A percentile compares a stretch with the other conserved stretches of the same genome.
phyloP scores from a whole-genome alignment of 2,888 invertebrate species.

The Ophonus ardosiacus region DNA sequence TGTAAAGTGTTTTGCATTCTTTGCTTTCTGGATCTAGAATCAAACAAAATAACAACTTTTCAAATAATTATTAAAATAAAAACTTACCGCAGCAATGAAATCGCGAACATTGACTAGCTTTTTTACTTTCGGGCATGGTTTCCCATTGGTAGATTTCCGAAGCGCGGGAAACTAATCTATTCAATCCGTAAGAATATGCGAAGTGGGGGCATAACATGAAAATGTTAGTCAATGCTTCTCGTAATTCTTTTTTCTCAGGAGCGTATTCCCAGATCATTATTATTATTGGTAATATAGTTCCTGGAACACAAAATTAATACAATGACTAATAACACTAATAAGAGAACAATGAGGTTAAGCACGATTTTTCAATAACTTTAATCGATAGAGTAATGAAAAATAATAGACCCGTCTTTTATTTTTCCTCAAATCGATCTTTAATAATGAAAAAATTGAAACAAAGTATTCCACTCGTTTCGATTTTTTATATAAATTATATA shows the following conservation, averaged over 20 bases:
- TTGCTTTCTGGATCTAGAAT: conserved; percentile 30
- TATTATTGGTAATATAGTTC: conserved; percentile 70
- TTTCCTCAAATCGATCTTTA: no score
- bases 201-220: conserved; percentile 72
- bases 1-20: conserved; percentile 37
- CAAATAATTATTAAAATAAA: conserved; percentile 3
- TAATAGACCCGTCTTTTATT: no score
- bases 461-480: no score
- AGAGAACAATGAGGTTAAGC: background rate
- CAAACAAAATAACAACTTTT: background rate
- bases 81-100: conserved; percentile 73
- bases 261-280: conserved; percentile 69
- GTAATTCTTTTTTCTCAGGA: background rate
- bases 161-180: conserved; percentile 70
- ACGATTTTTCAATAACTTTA: no score
- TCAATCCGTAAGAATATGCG: conserved; percentile 70
- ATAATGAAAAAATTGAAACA: no score
- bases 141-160: conserved; percentile 72
- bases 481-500: no score
- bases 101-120: conserved; percentile 66
- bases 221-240: conserved; percentile 67
- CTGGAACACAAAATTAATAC: conserved; percentile 57
- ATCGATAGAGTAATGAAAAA: no score
- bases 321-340: background rate
- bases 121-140: conserved; percentile 67